A percentile compares a stretch with the other conserved stretches of the same genome.
phyloP scores from a whole-genome alignment of 2,888 invertebrate species.

The Drosophila austrosaltans region DNA sequence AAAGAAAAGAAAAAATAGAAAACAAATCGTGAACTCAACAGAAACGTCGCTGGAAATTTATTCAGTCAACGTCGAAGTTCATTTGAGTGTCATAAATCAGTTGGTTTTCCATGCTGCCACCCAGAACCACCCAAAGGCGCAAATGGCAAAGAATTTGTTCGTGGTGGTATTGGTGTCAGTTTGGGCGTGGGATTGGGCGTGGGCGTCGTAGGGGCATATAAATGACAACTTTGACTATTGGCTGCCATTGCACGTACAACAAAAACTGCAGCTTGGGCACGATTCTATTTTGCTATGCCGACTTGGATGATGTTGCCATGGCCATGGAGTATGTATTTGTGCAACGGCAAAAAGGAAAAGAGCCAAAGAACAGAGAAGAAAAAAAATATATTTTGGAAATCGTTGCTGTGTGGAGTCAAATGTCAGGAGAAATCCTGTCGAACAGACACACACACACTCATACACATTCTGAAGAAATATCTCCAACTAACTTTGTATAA shows the following conservation, averaged over 20 bases:
- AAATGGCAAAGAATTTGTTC: conserved; percentile 37
- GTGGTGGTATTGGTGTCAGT: conserved; percentile 5
- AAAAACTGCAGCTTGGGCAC: conserved; percentile 66
- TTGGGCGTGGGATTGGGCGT: neutral
- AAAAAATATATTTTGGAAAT: conserved; percentile 52
- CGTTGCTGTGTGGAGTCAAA: conserved; percentile 49
- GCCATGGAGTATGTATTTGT: conserved; percentile 51
- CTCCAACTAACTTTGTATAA: conserved; percentile 44
- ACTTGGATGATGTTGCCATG: conserved; percentile 33
- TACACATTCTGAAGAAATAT: conserved; percentile 22
- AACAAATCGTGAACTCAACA: conserved; percentile 52
- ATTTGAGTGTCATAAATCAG: conserved; percentile 75
- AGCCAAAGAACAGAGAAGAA: conserved; percentile 29
- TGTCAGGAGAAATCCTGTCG: conserved; percentile 59
- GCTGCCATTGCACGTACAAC: conserved; percentile 64
- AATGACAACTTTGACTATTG: conserved; percentile 64
- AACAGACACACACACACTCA: conserved; percentile 22
- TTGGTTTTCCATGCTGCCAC: conserved; percentile 30
- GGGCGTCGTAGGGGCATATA: conserved; percentile 43
- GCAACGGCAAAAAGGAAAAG: conserved; percentile 40
- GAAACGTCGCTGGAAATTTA: conserved; percentile 61
- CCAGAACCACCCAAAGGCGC: conserved; percentile 35
- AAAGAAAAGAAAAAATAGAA: conserved; percentile 15
- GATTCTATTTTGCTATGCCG: conserved; percentile 46
- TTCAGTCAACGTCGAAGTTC: conserved; percentile 70